A percentile compares a stretch with the other conserved stretches of the same genome.
Evolutionary conservation across 2,888 invertebrate species (phyloP).

Genomic region (Drosophila prolongata): DNA sequence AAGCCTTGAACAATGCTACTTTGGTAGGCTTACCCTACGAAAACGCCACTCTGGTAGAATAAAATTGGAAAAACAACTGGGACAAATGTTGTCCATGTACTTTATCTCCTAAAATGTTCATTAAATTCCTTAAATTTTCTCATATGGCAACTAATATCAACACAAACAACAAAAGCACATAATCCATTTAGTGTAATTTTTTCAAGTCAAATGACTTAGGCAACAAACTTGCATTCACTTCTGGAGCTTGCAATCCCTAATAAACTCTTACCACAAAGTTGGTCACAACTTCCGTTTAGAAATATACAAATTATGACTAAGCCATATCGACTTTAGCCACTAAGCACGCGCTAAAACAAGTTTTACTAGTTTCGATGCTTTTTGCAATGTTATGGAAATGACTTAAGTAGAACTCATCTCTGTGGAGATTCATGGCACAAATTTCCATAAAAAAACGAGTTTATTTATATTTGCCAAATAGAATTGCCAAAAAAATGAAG

Average conservation of each 20-base stretch:
- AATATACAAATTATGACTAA: slow-evolving; percentile 67
- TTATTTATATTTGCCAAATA: slow-evolving; percentile 56
- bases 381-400: slow-evolving; percentile 43
- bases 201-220: neutral
- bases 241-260: neutral
- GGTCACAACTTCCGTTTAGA: slow-evolving; percentile 59
- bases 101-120: neutral
- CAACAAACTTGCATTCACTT: slow-evolving; percentile 26
- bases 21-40: too few relatives aligned
- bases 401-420: slow-evolving; percentile 68
- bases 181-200: neutral
- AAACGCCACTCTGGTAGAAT: too few relatives aligned
- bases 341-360: slow-evolving; percentile 63
- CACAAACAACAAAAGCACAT: too few relatives aligned
- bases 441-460: slow-evolving; percentile 57
- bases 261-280: slow-evolving; percentile 2
- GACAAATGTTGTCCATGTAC: too few relatives aligned
- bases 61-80: too few relatives aligned
- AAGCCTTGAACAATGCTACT: neutral
- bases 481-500: slow-evolving; percentile 46
- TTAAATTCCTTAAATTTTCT: neutral
- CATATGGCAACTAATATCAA: too few relatives aligned
- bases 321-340: slow-evolving; percentile 47
- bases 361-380: slow-evolving; percentile 60
- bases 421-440: slow-evolving; percentile 41